These are phyloP conservation scores for Lithophane socia DNA, from an alignment of 2,888 invertebrate genomes.

Conservation along the genomic window DNA sequence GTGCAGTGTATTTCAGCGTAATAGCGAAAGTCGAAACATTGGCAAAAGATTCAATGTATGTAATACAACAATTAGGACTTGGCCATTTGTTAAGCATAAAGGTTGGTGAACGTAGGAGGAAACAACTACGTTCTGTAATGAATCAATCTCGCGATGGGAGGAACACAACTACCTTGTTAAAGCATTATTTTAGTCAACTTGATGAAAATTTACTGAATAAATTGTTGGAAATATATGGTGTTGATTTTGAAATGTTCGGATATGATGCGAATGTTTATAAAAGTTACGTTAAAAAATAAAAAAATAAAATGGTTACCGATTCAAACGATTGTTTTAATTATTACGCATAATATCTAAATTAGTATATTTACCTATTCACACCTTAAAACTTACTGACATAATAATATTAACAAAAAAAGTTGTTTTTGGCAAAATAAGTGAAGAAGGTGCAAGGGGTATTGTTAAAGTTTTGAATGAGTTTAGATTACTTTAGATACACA, in stretches of 20 bases:
- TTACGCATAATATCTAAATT: neutral
- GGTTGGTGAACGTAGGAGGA: conserved; percentile 85
- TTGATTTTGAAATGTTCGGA: conserved; percentile 93
- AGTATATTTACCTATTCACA: neutral
- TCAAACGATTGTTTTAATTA: conserved; percentile 19
- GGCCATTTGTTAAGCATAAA: conserved; percentile 88
- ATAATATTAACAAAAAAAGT: neutral
- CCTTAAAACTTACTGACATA: neutral
- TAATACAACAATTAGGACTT: conserved; percentile 90
- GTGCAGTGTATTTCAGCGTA: conserved; percentile 92
- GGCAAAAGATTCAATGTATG: conserved; percentile 90
- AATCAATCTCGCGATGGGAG: conserved; percentile 89
- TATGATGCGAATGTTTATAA: conserved; percentile 91
- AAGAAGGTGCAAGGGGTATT: neutral
- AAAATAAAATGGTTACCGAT: conserved; percentile 78
- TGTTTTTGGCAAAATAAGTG: neutral
- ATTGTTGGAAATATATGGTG: conserved; percentile 91
- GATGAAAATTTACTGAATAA: conserved; percentile 89
- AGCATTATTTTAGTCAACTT: conserved; percentile 90
- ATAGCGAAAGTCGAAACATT: conserved; percentile 92
- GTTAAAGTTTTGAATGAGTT: neutral
- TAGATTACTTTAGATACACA: too few species aligned
- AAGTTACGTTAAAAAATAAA: conserved; percentile 87
- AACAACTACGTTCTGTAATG: conserved; percentile 89
- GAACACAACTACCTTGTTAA: conserved; percentile 84